phyloP scores from a whole-genome alignment of 2,888 invertebrate genomes.

The Spicauda simplicius region DNA sequence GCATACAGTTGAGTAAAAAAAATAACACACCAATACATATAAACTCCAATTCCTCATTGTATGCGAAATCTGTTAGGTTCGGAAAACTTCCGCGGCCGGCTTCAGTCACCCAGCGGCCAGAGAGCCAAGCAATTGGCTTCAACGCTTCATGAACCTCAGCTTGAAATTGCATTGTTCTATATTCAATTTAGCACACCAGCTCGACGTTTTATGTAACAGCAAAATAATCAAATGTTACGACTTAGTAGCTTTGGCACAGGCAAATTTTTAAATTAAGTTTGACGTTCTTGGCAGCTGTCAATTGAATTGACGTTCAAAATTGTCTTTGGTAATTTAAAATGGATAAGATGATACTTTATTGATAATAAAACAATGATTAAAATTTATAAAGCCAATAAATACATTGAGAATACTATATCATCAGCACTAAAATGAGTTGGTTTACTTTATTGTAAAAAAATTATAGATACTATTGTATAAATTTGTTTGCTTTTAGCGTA shows the following conservation, averaged over 20 bases:
- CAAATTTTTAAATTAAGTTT: neutral
- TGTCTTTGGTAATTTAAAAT: too few relatives aligned
- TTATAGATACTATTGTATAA: too few relatives aligned
- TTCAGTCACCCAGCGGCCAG: constrained; percentile 84
- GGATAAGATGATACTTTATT: too few relatives aligned
- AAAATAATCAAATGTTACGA: neutral
- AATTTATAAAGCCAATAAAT: too few relatives aligned
- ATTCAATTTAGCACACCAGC: neutral
- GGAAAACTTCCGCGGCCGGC: constrained; percentile 83
- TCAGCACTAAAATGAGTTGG: too few relatives aligned
- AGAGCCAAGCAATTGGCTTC: constrained; percentile 83
- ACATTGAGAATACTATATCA: too few relatives aligned
- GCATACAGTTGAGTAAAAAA: too few relatives aligned
- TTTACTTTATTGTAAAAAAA: too few relatives aligned
- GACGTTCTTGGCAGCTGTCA: neutral
- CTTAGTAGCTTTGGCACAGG: neutral
- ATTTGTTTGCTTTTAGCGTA: too few relatives aligned
- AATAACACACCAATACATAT: constrained; percentile 67
- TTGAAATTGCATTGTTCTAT: constrained; percentile 18
- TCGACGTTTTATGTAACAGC: neutral
- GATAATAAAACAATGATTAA: too few relatives aligned
- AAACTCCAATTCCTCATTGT: constrained; percentile 85
- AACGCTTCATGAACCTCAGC: constrained; percentile 69
- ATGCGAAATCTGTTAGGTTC: constrained; percentile 82
- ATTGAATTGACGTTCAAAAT: too few relatives aligned